Evolutionary conservation across 2,888 invertebrate species (phyloP).

Genomic region (Leptarthrus brevirostris): DNA sequence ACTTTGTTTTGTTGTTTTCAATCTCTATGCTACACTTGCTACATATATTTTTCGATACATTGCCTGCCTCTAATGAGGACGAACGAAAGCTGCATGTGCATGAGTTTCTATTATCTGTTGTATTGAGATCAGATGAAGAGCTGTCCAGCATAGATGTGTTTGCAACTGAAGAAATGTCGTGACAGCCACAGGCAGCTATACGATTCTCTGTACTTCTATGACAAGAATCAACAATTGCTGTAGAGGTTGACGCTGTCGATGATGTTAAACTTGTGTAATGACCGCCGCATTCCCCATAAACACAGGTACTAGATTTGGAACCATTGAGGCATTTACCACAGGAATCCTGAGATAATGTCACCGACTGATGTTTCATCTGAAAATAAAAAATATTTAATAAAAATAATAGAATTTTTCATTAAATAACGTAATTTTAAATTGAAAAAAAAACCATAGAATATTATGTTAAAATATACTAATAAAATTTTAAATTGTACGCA

Average conservation of each 20-base stretch:
- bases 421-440: too few relatives aligned
- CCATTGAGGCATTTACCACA: conserved; percentile 59
- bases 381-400: conserved; percentile 3
- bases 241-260: conserved; percentile 19
- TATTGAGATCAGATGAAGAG: conserved; percentile 41
- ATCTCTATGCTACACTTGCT: conserved; percentile 71
- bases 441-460: too few relatives aligned
- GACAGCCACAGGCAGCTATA: conserved; percentile 10
- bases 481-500: too few relatives aligned
- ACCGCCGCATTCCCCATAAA: conserved; percentile 67
- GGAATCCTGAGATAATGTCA: conserved; percentile 56
- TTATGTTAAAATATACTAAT: too few relatives aligned
- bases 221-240: conserved; percentile 22
- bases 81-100: conserved; percentile 62
- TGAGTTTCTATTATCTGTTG: conserved; percentile 56
- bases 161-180: conserved; percentile 53
- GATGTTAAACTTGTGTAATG: conserved; percentile 53
- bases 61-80: conserved; percentile 42
- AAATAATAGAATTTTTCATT: too few relatives aligned
- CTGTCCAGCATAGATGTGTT: conserved; percentile 52
- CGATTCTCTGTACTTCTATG: background rate
- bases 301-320: conserved; percentile 61
- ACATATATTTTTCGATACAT: conserved; percentile 58
- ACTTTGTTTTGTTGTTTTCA: conserved; percentile 83
- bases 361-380: conserved; percentile 25